Conservation (phyloP, 2,797 vertebrate genomes). For the Bufotes viridis region DNA sequence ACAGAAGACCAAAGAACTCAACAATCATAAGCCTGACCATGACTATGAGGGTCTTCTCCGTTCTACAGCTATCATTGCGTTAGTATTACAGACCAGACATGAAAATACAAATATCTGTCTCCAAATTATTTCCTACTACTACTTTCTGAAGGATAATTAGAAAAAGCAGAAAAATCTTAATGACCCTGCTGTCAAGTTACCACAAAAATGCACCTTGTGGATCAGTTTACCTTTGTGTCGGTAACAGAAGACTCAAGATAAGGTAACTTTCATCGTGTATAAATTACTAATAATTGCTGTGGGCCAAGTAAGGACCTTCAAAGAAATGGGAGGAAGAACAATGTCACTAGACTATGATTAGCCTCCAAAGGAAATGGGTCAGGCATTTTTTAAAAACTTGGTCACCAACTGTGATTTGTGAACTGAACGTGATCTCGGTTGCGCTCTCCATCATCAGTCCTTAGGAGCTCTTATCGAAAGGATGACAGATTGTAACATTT, state of each 20-base stretch:
- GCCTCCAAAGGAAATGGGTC: constrained; percentile 66
- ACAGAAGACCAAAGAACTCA: neutral
- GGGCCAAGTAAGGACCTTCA: constrained; percentile 84
- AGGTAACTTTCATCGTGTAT: constrained; percentile 83
- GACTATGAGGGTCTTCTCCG: neutral
- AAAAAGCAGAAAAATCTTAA: constrained; percentile 67
- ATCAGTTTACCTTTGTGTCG: constrained; percentile 82
- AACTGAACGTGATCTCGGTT: constrained; percentile 61
- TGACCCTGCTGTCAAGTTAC: constrained; percentile 78
- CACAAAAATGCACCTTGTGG: constrained; percentile 68
- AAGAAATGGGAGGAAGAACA: constrained; percentile 71
- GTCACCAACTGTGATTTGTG: constrained; percentile 66
- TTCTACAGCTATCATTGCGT: neutral
- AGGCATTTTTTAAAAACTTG: constrained; percentile 64
- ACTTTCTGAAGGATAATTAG: neutral
- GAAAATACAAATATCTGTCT: neutral
- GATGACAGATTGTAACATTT: constrained; percentile 69
- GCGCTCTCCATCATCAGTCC: constrained; percentile 64
- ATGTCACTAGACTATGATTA: constrained; percentile 69
- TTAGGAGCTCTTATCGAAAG: constrained; percentile 63
- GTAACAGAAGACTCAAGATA: constrained; percentile 83
- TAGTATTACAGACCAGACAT: neutral
- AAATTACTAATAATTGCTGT: constrained; percentile 83
- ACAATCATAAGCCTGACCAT: neutral
- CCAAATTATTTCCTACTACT: neutral